Conservation (phyloP, 35 echinoderm and acorn worm genomes). For the Ophioderma brevispina region DNA sequence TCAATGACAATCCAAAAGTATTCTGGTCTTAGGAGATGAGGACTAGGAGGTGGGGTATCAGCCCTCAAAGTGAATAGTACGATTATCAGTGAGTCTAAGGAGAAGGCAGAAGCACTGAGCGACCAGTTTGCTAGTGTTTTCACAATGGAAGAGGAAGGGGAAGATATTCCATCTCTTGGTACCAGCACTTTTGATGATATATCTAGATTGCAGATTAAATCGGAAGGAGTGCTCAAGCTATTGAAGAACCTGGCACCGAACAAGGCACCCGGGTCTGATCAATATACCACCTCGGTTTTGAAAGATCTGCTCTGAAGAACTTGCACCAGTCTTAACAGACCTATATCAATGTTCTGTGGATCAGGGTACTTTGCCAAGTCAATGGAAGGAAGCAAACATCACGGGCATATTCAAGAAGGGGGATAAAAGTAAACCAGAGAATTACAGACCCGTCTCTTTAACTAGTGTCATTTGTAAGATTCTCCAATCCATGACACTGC, state of each 20-base stretch:
- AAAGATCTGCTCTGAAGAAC: background rate
- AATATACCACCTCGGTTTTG: background rate
- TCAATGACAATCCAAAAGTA: background rate
- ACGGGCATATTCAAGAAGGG: constrained; percentile 27
- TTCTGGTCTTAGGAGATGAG: background rate
- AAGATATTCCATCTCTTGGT: constrained; percentile 9
- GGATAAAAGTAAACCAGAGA: background rate
- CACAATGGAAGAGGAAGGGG: too few species aligned
- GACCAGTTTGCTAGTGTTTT: constrained; percentile 20
- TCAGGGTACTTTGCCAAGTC: background rate
- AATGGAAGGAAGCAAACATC: constrained; percentile 9
- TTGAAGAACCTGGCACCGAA: background rate
- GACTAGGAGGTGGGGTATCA: background rate
- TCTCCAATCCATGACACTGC: too few species aligned
- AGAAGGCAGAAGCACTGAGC: background rate
- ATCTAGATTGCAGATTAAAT: background rate
- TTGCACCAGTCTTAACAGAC: constrained; percentile 15
- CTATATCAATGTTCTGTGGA: constrained; percentile 8
- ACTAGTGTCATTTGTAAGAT: constrained; percentile 28
- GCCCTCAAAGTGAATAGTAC: background rate
- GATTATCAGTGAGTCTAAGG: background rate
- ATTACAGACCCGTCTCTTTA: constrained; percentile 30
- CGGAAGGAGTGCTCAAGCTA: constrained; percentile 5
- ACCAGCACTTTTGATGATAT: background rate
- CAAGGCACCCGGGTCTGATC: constrained; percentile 25